phyloP scores from a whole-genome alignment of 2,113 vertebrate species.

The Grus americana region DNA sequence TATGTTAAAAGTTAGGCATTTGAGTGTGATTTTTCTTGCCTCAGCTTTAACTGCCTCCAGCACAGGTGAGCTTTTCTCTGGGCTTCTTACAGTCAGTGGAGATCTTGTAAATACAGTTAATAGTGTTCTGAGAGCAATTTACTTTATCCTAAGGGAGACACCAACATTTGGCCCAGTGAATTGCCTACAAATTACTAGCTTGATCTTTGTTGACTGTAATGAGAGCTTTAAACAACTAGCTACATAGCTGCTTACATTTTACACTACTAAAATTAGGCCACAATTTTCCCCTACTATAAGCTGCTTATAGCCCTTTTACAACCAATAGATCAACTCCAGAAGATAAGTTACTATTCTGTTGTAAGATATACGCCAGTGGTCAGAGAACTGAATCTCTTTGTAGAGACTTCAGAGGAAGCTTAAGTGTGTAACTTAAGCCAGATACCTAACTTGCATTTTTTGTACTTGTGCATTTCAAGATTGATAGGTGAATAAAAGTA shows the following conservation, averaged over 20 bases:
- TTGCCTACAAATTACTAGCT: neutral
- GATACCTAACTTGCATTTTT: neutral
- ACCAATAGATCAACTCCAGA: neutral
- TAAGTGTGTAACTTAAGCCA: neutral
- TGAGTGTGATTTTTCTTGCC: neutral
- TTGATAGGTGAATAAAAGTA: neutral
- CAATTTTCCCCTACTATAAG: neutral
- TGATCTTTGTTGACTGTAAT: neutral
- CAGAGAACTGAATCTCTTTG: neutral
- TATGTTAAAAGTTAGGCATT: neutral
- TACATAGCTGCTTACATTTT: neutral
- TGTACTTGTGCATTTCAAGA: neutral
- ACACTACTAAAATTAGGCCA: neutral
- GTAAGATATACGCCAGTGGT: neutral
- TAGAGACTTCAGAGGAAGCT: neutral
- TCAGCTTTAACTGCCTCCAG: neutral
- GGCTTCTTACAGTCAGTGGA: neutral
- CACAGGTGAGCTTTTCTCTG: neutral
- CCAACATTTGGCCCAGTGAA: neutral
- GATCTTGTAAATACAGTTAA: neutral
- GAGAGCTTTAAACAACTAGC: neutral
- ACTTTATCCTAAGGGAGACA: neutral
- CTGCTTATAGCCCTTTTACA: neutral
- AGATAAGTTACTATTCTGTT: neutral
- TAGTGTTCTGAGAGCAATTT: neutral